Evolutionary conservation across 2,888 invertebrate species (phyloP), one percentile per base, ranked within the genome.

Genomic region (Lottia scabra): DNA sequence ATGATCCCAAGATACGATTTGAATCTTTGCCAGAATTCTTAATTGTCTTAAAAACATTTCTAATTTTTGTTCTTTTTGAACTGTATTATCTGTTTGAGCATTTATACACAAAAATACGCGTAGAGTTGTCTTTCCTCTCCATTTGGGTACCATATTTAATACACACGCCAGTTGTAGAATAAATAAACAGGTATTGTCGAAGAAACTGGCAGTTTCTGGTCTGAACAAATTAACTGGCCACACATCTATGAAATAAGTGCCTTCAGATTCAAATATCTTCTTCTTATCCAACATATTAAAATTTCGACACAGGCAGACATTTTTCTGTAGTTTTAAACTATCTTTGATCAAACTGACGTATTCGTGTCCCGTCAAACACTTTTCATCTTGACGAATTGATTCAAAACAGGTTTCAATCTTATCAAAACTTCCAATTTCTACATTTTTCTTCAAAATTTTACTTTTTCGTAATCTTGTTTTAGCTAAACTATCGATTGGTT

Each of bases 141-240:
- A 90, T 26, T 80, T 80, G 2, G 85, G 84, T 74, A 92, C 94
- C 93, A 97, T 97, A 82, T 96, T 94, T 70, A 97, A 93, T 69
- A 99, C 98, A 81, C 98, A 98, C 0, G 98, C 97, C 78, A 99
- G 91, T 68, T 99, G 99, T 89, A 99, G 93, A 92, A 98, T 95
- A 91, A 99, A 99, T 76, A 99, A 91, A 15, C 90, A 96, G 94
- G 96, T 95, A 78, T 95, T 96, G 80, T 97, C 96, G 90, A 97
- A 97, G 77, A 90, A 70, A 93, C 93, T 90, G 93, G 95, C 85
- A 92, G 94, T 88, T 93, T 93, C 74, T 91, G 93, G 76, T 94
- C 96, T 84, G 93, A 98, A 93, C 80, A 97, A 93, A 88, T 99
- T 98, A 1, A 98, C 94, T 1, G 99, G 96, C 99, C 99, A 99